Conservation (phyloP, 2,113 vertebrate genomes). For the Phocoena phocoena region DNA sequence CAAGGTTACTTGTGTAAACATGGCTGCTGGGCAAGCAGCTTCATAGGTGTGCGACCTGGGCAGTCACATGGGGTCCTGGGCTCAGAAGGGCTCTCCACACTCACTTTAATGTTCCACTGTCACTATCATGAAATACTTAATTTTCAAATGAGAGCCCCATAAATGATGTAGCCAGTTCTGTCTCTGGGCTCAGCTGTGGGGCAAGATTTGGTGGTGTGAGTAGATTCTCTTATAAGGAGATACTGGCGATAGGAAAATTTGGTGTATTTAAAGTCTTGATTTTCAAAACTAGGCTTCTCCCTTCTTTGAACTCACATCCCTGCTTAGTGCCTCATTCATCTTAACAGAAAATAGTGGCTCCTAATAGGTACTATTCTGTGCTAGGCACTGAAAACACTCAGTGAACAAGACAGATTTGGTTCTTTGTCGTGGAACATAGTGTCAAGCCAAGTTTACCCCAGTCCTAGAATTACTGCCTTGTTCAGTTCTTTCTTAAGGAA, state of each 20-base stretch:
- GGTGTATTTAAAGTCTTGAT: neutral
- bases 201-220: neutral
- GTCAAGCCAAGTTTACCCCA: neutral
- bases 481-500: neutral
- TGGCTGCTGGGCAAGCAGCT: neutral
- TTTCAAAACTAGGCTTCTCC: neutral
- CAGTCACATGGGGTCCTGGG: neutral
- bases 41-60: neutral
- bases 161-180: neutral
- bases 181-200: neutral
- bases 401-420: neutral
- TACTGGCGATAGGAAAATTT: neutral
- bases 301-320: neutral
- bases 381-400: neutral
- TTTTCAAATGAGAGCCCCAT: neutral
- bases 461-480: neutral
- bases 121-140: neutral
- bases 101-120: neutral
- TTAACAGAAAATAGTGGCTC: neutral
- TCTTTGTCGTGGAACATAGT: neutral
- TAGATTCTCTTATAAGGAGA: neutral
- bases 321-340: neutral
- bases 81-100: neutral
- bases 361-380: neutral
- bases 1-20: neutral